Evolutionary conservation across 2,888 invertebrate species (phyloP), one percentile per base, ranked within the genome.

Genomic region (Ametastegia equiseti): DNA sequence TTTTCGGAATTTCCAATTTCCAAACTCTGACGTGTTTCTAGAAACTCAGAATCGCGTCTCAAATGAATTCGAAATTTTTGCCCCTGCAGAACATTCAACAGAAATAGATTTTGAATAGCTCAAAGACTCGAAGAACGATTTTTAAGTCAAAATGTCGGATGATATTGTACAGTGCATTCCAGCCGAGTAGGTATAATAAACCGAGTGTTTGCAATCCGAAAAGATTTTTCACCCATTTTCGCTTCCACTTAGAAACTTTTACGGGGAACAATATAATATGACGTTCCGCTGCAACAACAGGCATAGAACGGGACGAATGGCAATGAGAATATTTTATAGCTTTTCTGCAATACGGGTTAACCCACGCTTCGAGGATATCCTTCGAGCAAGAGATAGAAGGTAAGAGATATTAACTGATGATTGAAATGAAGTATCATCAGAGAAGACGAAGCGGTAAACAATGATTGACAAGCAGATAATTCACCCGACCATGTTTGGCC

Each of bases 251-350:
- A 9, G 19, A 11, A 71, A 71, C 45, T 71, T 71, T 71, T 71
- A 71, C 47, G 45, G 47, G 9, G 13, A 2, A 71, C 45, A 71
- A 71, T n/a, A n/a, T n/a, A n/a, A n/a, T n/a, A n/a, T 71, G 71
- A 71, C 71, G 71, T 71, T 47, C 45, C 71, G 71, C 19, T 27
- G 71, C 47, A 71, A 71, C 71, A 75, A 73, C n/a, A 13, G 75
- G 75, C 75, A 23, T 75, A 54, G 33, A 75, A 13, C 50, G 39
- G n/a, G 75, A 75, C 54, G 50, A 75, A 75, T 54, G 50, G 75
- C 75, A 75, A 36, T 75, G 54, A 39, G 50, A 75, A 75, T 75
- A 36, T 75, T 75, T 75, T 75, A 75, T 36, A 15, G 36, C 75
- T 54, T 75, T 75, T 36, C 75, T 54, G 75, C 47, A 36, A 67